Conservation (phyloP, 2,113 vertebrate genomes). For the Dipodomys spectabilis region DNA sequence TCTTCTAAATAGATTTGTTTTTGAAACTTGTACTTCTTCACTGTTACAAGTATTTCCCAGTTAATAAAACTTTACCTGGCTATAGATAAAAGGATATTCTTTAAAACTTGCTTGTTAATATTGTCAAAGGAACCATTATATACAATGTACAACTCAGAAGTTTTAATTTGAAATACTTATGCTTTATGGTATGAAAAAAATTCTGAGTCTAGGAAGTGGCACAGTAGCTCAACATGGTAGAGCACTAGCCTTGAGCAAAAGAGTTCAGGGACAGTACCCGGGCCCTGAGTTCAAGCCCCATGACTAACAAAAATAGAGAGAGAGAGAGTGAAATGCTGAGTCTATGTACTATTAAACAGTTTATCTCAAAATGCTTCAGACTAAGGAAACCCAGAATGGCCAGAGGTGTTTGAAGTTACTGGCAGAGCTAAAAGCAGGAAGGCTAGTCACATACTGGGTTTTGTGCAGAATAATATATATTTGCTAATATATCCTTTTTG, state of each 20-base stretch:
- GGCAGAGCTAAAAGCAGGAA: no score
- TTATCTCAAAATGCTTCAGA: neutral
- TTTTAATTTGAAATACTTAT: conserved; percentile 76
- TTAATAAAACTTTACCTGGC: conserved; percentile 85
- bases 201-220: no score
- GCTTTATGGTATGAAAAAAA: conserved; percentile 77
- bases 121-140: conserved; percentile 71
- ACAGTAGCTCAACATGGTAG: no score
- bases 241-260: no score
- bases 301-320: no score
- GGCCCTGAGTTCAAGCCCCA: no score
- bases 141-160: conserved; percentile 67
- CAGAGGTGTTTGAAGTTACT: no score
- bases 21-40: conserved; percentile 78
- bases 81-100: conserved; percentile 80
- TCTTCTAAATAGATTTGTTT: conserved; percentile 87
- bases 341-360: no score
- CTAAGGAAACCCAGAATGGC: neutral
- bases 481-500: neutral
- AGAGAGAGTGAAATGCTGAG: no score
- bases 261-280: no score
- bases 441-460: neutral
- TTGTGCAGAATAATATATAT: neutral
- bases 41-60: conserved; percentile 82
- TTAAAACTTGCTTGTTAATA: conserved; percentile 81